Percentiles rank a stretch among this genome's conserved stretches.
phyloP scores from a whole-genome alignment of 2,113 vertebrate species.

The Mastomys coucha region DNA sequence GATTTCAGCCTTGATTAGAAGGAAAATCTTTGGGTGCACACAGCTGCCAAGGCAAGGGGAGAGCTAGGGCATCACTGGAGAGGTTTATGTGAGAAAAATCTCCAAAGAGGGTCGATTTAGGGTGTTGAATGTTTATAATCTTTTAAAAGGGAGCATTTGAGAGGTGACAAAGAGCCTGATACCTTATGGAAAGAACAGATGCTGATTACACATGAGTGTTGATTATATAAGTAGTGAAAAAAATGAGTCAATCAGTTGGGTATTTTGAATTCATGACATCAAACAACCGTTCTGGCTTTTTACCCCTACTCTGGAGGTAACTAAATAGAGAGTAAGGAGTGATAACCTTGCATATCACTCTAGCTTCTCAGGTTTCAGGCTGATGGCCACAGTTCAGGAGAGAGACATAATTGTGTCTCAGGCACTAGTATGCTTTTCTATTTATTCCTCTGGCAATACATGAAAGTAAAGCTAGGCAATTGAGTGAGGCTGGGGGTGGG shows the following conservation, averaged over 20 bases:
- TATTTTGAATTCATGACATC: constrained; percentile 61
- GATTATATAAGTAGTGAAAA: constrained; percentile 62
- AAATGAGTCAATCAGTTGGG: constrained; percentile 53
- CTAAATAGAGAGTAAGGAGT: neutral
- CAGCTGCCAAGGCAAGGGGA: neutral
- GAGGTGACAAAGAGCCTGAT: constrained; percentile 40
- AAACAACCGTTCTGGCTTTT: constrained; percentile 48
- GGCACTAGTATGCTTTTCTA: neutral
- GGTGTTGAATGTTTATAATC: constrained; percentile 58
- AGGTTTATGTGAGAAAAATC: constrained; percentile 56
- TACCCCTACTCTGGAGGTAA: neutral
- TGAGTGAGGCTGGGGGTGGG: neutral
- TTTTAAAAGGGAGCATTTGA: constrained; percentile 38
- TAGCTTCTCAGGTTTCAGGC: neutral
- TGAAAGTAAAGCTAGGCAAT: neutral
- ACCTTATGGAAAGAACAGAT: neutral
- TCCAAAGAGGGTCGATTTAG: constrained; percentile 42
- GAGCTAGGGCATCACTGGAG: neutral
- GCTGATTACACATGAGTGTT: constrained; percentile 58
- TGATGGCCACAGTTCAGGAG: neutral
- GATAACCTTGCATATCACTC: neutral
- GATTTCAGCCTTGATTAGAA: constrained; percentile 65
- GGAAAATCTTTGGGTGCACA: constrained; percentile 44
- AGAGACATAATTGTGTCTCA: neutral
- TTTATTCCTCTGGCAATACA: constrained; percentile 41